These are phyloP conservation scores for Stenopsyche tienmushanensis DNA, from an alignment of 1,140 invertebrate genomes.

Conservation along the genomic window DNA sequence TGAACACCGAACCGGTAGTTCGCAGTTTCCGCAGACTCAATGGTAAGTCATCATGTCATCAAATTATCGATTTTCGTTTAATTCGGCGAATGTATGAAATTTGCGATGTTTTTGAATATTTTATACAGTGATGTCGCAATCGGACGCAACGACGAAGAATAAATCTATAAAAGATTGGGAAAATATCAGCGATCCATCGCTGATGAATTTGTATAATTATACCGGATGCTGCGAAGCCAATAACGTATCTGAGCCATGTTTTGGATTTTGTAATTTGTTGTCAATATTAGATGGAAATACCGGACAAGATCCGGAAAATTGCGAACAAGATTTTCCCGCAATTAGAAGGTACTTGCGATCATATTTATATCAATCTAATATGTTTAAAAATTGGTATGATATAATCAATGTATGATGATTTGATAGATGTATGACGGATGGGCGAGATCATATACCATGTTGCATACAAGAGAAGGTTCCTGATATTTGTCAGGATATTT, in stretches of 20 bases:
- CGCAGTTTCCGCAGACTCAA: conserved; percentile 73
- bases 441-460: conserved; percentile 80
- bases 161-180: conserved; percentile 53
- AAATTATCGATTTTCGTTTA: neutral
- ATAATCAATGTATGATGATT: neutral
- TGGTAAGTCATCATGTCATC: conserved; percentile 56
- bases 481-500: conserved; percentile 81
- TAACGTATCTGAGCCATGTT: conserved; percentile 68
- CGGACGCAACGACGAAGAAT: conserved; percentile 19
- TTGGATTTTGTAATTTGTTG: conserved; percentile 80
- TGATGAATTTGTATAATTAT: conserved; percentile 61
- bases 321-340: conserved; percentile 72
- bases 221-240: conserved; percentile 70
- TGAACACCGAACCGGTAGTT: conserved; percentile 76
- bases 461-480: conserved; percentile 77
- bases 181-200: conserved; percentile 47
- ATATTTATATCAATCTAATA: neutral
- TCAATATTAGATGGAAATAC: conserved; percentile 77
- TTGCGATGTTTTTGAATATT: neutral
- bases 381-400: neutral
- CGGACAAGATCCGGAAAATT: conserved; percentile 74
- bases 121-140: neutral
- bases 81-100: neutral
- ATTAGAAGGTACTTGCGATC: conserved; percentile 64
- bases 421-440: conserved; percentile 67